Evolutionary conservation across 1,140 invertebrate genomes (phyloP), one percentile per base, ranked within the genome.

Genomic region (Paracyclopina nana): DNA sequence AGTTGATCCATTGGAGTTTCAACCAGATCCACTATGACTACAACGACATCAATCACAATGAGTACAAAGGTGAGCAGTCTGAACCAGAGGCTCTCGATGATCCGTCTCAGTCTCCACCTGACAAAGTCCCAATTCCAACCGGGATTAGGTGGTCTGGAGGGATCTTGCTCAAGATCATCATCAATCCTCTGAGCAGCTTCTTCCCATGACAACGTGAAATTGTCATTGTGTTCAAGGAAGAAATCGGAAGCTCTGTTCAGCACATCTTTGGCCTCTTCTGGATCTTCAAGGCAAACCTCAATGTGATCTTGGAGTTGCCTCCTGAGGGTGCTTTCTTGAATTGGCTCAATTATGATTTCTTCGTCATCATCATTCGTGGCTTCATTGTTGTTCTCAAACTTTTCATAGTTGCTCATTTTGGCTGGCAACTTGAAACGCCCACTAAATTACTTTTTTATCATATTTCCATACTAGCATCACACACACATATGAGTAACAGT

Each of bases 191-290:
- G 50, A 29, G 50, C 43, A 9, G 50, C 50, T 46, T 52, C 50
- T 5, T 25, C 25, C 50, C 50, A 52, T 14, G 31, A 26, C 25
- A 52, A 6, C 4, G 18, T 14, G 25, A 43, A 52, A 22, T 52
- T 52, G 9, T 52, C 50, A 26, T 52, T 52, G 27, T 52, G 2
- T 27, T 52, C 50, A 12, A 43, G 12, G 22, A 52, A 52, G 31
- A 52, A 52, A n/a, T 44, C 50, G 2, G 50, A 18, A 12, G 50
- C 50, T 12, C 41, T 30, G 40, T n/a, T n/a, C 11, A 52, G 18
- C 16, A 52, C 50, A 5, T 52, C 30, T n/a, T 44, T 28, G 3
- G 50, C 14, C n/a, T 24, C 31, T 12, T 6, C 14, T 14, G 18
- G 38, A 46, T 43, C 50, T 6, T 42, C 50, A 9, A 52, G 26